Percentiles rank a stretch among this genome's conserved stretches.
Evolutionary conservation across 2,888 invertebrate genomes (phyloP).

Genomic region (Folsomia manolachei): DNA sequence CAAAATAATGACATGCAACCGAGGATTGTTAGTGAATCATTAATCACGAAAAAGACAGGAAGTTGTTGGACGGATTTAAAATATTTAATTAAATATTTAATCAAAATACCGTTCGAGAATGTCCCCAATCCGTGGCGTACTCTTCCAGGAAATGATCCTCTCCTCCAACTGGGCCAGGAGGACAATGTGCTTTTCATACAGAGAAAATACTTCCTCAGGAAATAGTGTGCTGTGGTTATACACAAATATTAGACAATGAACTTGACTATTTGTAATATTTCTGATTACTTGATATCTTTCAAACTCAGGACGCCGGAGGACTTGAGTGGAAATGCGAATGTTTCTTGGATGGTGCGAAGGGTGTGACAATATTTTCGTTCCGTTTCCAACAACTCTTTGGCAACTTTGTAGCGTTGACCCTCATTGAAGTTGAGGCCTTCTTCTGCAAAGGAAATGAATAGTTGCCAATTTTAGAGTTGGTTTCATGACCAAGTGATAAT

Average conservation of each 20-base stretch:
- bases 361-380: slow-evolving; percentile 56
- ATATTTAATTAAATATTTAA: too few relatives aligned
- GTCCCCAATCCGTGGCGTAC: slow-evolving; percentile 54
- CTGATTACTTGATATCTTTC: slow-evolving; percentile 53
- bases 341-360: slow-evolving; percentile 56
- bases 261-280: too few relatives aligned
- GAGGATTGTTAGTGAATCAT: too few relatives aligned
- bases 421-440: slow-evolving; percentile 41
- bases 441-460: neutral
- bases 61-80: too few relatives aligned
- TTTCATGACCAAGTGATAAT: neutral
- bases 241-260: neutral
- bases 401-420: slow-evolving; percentile 52
- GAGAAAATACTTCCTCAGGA: slow-evolving; percentile 54
- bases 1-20: too few relatives aligned
- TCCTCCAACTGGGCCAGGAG: slow-evolving; percentile 55
- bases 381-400: slow-evolving; percentile 55
- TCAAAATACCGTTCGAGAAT: slow-evolving; percentile 52
- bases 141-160: slow-evolving; percentile 54
- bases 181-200: slow-evolving; percentile 56
- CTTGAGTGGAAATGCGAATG: slow-evolving; percentile 54
- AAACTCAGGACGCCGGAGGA: slow-evolving; percentile 51
- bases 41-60: too few relatives aligned
- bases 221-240: slow-evolving; percentile 53
- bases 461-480: neutral